A percentile compares a stretch with the other conserved stretches of the same genome.
Evolutionary conservation across 2,113 vertebrate species (phyloP).

Genomic region (Limanda limanda): DNA sequence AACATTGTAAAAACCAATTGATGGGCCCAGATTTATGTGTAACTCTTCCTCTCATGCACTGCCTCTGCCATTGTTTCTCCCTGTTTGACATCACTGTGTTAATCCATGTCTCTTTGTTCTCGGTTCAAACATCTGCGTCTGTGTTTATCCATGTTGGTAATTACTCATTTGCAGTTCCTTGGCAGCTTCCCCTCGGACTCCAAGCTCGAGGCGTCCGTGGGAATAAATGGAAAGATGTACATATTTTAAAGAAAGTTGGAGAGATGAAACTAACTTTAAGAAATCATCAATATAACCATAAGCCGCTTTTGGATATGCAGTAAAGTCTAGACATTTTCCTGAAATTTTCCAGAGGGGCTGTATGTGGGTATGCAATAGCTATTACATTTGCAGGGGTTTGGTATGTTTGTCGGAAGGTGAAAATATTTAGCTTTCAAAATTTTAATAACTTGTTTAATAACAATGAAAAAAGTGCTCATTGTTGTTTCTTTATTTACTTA

Average conservation of each 20-base stretch:
- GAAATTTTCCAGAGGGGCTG: no score
- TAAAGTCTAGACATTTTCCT: no score
- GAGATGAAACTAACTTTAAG: background rate
- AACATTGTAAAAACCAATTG: constrained; percentile 37
- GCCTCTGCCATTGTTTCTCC: constrained; percentile 8
- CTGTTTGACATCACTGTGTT: constrained; percentile 25
- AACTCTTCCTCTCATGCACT: constrained; percentile 4
- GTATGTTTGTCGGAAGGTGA: no score
- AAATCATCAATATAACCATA: no score
- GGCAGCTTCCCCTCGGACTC: constrained; percentile 16
- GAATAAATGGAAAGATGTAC: constrained; percentile 11
- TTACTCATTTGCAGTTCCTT: constrained; percentile 21
- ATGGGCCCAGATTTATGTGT: constrained; percentile 16
- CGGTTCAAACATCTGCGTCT: constrained; percentile 29
- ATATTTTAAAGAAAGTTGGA: background rate
- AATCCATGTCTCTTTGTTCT: constrained; percentile 36
- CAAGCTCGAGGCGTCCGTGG: background rate
- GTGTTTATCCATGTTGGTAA: constrained; percentile 37
- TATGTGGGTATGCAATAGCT: no score
- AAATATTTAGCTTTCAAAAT: no score
- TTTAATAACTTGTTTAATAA: no score
- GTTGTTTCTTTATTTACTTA: no score
- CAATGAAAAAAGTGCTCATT: no score
- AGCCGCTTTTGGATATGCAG: no score
- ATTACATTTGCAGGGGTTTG: no score